Base-by-base conservation (phyloP, 1,140 invertebrate genomes). In the Drosophila tristis region DNA sequence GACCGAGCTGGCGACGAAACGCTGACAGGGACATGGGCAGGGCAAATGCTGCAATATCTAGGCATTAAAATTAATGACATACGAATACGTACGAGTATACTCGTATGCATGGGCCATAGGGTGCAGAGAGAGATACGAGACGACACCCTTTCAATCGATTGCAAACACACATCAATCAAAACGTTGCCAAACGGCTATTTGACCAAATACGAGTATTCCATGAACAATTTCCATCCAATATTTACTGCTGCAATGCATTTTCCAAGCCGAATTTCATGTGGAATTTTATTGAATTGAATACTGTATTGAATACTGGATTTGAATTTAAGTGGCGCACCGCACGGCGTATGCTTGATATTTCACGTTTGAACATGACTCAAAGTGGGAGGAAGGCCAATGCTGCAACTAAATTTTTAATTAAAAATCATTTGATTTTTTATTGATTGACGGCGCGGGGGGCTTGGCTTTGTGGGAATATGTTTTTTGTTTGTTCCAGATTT, bases 11-110 rank as follows among this genome's bases (percentile, higher is more conserved):
- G 55, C 51, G 7, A 62, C 67, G 50, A 53, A 25, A 47, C 9
- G 35, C 5, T 70, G 68, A 70, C 68, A 71, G 47, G 59, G 57
- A 63, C 35, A 61, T 20, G 57, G 66, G 44, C 55, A 42, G 48
- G 50, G 43, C 50, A 29, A 55, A 29, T 56, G 44, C 50, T 29
- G 26, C 26, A 29, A 63, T 44, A 64, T 23, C 67, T 26, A 48
- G 51, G 71, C 63, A 86, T 77, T 74, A 73, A 85, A 86, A 85
- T 85, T 85, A 85, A 85, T 85, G 82, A 81, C 64, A 78, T 74
- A 13, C 35, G 11, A 29, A 0, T 39, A 39, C 35, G 35, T 13
- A 13, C 11, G 11, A 11, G 35, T 2, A 39, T 4, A 11, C 20
- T 20, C 4, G 4, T 39, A 64, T 77, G 64, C 49, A 62, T 20